These are phyloP conservation scores for Ornithorhynchus anatinus DNA, from an alignment of 2,113 vertebrate species.

Conservation along the genomic window DNA sequence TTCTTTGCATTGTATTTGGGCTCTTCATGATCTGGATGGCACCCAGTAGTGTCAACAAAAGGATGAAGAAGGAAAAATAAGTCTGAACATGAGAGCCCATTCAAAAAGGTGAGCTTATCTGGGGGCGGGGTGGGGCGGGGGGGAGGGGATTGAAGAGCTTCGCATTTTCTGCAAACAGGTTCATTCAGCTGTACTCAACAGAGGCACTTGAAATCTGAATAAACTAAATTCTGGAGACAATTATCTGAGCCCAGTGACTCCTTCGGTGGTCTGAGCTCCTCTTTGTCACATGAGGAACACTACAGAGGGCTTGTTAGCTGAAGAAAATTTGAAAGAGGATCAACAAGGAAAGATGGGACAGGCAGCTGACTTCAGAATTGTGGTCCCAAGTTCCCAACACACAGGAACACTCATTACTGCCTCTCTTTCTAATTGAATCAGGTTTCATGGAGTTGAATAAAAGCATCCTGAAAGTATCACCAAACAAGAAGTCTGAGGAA, in stretches of 20 bases:
- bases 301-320: not conserved
- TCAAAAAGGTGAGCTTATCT: no score
- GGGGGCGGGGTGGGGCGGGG: no score
- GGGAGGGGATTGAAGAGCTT: no score
- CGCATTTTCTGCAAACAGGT: no score
- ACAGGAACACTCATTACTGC: slow-evolving; percentile 12
- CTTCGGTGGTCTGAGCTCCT: not conserved
- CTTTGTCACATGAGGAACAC: not conserved
- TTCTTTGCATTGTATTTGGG: no score
- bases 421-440: slow-evolving; percentile 16
- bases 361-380: not conserved
- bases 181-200: no score
- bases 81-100: no score
- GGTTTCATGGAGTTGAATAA: not conserved
- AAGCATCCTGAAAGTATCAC: not conserved
- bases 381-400: not conserved
- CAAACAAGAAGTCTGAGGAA: not conserved
- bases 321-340: slow-evolving; percentile 7
- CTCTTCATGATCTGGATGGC: no score
- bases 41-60: no score
- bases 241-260: slow-evolving; percentile 1
- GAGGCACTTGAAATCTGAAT: slow-evolving; percentile 9
- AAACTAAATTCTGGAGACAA: slow-evolving; percentile 11
- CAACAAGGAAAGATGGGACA: not conserved
- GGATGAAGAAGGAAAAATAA: no score